A percentile compares a stretch with the other conserved stretches of the same genome.
Conservation (phyloP, 1,140 invertebrate species). For the Anastatus disparis region DNA sequence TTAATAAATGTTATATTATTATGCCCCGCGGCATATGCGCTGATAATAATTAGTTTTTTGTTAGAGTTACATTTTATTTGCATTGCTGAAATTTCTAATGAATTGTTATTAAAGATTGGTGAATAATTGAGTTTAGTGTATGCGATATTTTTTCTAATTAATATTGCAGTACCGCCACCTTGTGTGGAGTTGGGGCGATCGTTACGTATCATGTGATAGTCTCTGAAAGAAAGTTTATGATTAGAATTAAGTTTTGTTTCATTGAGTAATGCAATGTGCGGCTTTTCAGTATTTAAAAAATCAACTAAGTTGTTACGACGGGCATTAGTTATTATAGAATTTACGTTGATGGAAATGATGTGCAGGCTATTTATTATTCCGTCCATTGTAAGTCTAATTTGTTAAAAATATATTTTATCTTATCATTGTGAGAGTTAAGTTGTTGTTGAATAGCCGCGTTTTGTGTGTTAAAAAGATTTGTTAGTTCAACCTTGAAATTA, state of each 20-base stretch:
- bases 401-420: too few species aligned
- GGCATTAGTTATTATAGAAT: constrained; percentile 39
- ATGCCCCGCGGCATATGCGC: constrained; percentile 4
- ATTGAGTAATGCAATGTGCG: constrained; percentile 26
- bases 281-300: constrained; percentile 25
- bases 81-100: constrained; percentile 26
- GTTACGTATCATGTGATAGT: constrained; percentile 38
- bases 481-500: too few species aligned
- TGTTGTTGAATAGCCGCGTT: too few species aligned
- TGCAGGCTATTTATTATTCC: too few species aligned
- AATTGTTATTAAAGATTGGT: constrained; percentile 1
- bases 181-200: constrained; percentile 27
- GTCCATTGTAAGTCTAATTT: too few species aligned
- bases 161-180: constrained; percentile 43
- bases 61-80: constrained; percentile 27
- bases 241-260: constrained; percentile 41
- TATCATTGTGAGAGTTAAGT: too few species aligned
- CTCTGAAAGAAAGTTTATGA: constrained; percentile 32
- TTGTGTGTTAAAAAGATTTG: too few species aligned
- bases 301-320: constrained; percentile 16
- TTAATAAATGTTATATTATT: constrained; percentile 21
- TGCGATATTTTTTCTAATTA: constrained; percentile 40
- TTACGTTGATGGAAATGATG: constrained; percentile 30
- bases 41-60: constrained; percentile 31
- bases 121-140: not conserved